Evolutionary conservation across 2,888 invertebrate genomes (phyloP), one percentile per base, ranked within the genome.

Genomic region (Scaptodrosophila latifasciaeformis): DNA sequence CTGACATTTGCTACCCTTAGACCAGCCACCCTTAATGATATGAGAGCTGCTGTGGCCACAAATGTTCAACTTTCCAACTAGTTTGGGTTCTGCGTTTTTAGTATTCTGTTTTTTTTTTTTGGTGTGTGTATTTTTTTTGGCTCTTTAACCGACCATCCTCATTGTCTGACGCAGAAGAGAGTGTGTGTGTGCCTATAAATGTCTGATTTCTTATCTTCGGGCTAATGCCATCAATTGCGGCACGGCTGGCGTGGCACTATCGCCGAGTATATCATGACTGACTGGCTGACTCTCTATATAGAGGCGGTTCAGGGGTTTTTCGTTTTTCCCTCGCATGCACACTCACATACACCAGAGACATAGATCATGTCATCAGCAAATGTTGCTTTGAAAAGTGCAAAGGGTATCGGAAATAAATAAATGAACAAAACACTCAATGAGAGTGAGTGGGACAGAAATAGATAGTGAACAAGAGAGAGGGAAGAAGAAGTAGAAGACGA

Each of bases 181-280:
- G 40, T 48, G 42, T 50, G 49, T 45, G 61, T 66, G 67, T 54
- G 63, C 63, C 65, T 65, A 65, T 69, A 72, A 68, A 63, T 77
- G 81, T 79, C 84, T 82, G 82, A 82, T 82, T 81, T 71, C 83
- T 82, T 83, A 82, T 82, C 82, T 82, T 69, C 68, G 63, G 71
- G 65, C 71, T 77, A 81, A 81, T 82, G 76, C 81, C 81, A 78
- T 75, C 81, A 76, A 81, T 81, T 76, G 81, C 69, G 75, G 70
- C 80, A 51, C 51, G 21, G 47, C 58, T 64, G 75, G 59, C 65
- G 62, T 65, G 53, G n/a, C 58, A 39, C 63, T 79, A 76, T 71
- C 72, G 59, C 39, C 46, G 66, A 43, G 50, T 76, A 75, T 78
- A 72, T 72, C 72, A 74, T 74, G 74, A 74, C 72, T 7, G 24